Base-by-base conservation (phyloP, 2,797 vertebrate genomes). In the Myoxocephalus aenaeus region DNA sequence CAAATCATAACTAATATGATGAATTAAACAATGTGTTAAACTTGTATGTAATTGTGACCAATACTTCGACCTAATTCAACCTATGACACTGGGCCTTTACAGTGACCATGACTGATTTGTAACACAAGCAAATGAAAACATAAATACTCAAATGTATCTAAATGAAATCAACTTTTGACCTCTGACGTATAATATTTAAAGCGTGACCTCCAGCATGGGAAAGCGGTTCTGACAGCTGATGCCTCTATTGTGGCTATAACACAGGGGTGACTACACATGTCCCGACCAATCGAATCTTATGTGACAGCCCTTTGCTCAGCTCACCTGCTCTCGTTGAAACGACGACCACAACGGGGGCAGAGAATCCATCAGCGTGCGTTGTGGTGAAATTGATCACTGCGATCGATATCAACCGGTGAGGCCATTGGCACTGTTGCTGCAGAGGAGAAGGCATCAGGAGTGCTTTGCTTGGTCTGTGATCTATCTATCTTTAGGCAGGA, bases 401-500 rank as follows among this genome's bases (percentile, higher is more conserved):
- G 78, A 92, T 93, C 22, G 27, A 89, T 92, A 74, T 6, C 69
- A 85, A 85, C 84, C 73, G 59, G 50, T 76, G 79, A 81, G 75
- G 83, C 69, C 80, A 91, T 65, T 36, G 92, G 79, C 81, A 65
- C 65, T 17, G 78, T 78, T 54, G 84, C 80, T 53, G 57, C 80
- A 69, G 79, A 74, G 78, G 73, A 81, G 42, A 56, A 85, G 75
- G 73, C 73, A 68, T 29, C 63, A 70, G 64, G 67, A 80, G 81
- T 68, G n/a, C 83, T 88, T 86, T 29, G 89, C 8, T 3, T 80
- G 81, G 53, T 83, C 70, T 66, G 70, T 40, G 74, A 93, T 87
- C 84, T 79, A 93, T 93, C 92, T 90, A 80, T 90, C 93, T 93
- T 92, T 84, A 91, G 85, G 80, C 65, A 71, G 84, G 51, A 73